Evolutionary conservation across 2,113 vertebrate genomes (phyloP), one percentile per base, ranked within the genome.

Genomic region (Heterotis niloticus): DNA sequence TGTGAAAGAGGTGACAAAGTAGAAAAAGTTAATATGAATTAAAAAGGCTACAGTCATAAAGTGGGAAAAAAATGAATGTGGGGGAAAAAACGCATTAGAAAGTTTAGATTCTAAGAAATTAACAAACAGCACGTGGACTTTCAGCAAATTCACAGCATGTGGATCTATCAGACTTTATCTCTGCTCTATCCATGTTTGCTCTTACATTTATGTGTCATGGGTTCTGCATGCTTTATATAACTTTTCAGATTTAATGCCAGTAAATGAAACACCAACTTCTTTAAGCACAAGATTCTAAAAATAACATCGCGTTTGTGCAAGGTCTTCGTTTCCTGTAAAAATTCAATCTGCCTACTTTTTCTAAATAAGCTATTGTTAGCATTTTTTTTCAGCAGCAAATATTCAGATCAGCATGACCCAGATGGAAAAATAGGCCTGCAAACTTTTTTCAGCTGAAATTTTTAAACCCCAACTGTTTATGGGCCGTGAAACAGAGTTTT

Each of bases 21-120:
- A 80, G 75, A 78, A 73, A 82, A 70, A 68, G 81, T 86, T 84
- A 78, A 83, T 83, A 85, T 68, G 68, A 78, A 67, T 77, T 72
- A 78, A 85, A 75, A 82, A 83, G 88, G 64, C 65, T 66, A 79
- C 80, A 68, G n/a, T 34, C 51, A 68, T 81, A 60, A 72, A 54
- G 52, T 72, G 18, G 44, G 69, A 28, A 52, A 59, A 64, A 18
- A 65, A 52, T 57, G 26, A 28, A 66, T 29, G 79, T 44, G 4
- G 51, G 57, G 56, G 0, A 9, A 72, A 52, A 71, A 10, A 18
- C n/a, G 9, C 29, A 70, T 28, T 34, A 51, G 2, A 44, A 18
- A 51, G 69, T n/a, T n/a, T n/a, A n/a, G 34, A 44, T 44, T 44
- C 34, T 44, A 44, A 44, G 34, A 44, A 7, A 44, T 44, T 44